Evolutionary conservation across 2,113 vertebrate genomes (phyloP), one percentile per base, ranked within the genome.

Genomic region (Riparia riparia): DNA sequence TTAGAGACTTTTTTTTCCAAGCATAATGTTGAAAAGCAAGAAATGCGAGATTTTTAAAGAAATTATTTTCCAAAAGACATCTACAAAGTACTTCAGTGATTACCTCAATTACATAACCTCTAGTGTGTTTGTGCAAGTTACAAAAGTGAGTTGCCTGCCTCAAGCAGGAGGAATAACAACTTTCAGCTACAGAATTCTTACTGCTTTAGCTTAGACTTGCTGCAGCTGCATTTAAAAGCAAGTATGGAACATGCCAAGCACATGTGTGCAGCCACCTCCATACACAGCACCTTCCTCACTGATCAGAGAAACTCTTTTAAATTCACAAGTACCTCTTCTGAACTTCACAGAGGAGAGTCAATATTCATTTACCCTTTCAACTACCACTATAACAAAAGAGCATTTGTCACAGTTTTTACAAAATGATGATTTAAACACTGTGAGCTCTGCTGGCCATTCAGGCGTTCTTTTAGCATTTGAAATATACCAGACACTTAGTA

Each of bases 381-480:
- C 44, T 84, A 31, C 29, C 9, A 32, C 10, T 21, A 9, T 7
- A 78, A 51, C 12, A 28, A 56, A 70, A 51, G 22, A 77, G 6
- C 29, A 68, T 66, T 20, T 50, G 21, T 49, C 73, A 57, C 37
- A 89, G 45, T 68, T 68, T 93, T 60, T 78, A 57, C 54, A 74
- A 65, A 82, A 49, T 12, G 4, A 68, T 64, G 47, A 22, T 12
- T 78, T 65, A 39, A 74, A 42, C 7, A 3, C 17, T 44, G n/a
- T 32, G 61, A 90, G n/a, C 24, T 65, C 37, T 1, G 2, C 21
- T 22, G 44, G 32, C 26, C 32, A 42, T 50, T 54, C 41, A 71
- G n/a, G 32, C 19, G 39, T 37, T 50, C 32, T 50, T 63, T 28
- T 11, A 24, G 34, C 32, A 63, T 31, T 53, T 0, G 0, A 39